Evolutionary conservation across 1,140 invertebrate genomes (phyloP).

Genomic region (Agrypnia vestita): DNA sequence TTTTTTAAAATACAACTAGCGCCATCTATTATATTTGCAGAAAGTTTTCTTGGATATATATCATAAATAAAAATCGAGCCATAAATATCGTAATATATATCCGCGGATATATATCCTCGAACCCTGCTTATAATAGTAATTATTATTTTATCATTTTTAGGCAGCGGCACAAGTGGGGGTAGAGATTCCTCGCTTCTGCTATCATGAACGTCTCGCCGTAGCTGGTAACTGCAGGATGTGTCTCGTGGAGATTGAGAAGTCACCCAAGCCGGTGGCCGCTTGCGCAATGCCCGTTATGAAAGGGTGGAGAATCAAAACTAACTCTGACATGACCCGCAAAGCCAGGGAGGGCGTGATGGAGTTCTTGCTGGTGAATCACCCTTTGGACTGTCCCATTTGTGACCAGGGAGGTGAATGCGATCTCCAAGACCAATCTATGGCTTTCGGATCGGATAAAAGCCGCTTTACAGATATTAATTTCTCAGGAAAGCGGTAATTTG

Average conservation of each 20-base stretch:
- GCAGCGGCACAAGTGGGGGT: slow-evolving; percentile 96
- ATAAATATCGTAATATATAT: no score
- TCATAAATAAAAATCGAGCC: no score
- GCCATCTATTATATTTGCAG: no score
- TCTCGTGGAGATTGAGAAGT: slow-evolving; percentile 98
- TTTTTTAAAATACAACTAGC: no score
- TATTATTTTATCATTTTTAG: slow-evolving; percentile 66
- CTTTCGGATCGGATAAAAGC: slow-evolving; percentile 97
- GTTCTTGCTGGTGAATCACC: slow-evolving; percentile 98
- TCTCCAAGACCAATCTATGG: slow-evolving; percentile 98
- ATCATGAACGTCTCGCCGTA: slow-evolving; percentile 97
- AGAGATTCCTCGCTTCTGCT: slow-evolving; percentile 99
- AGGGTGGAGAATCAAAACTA: slow-evolving; percentile 95
- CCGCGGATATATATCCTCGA: no score
- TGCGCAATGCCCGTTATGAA: slow-evolving; percentile 99
- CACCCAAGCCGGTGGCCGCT: slow-evolving; percentile 95
- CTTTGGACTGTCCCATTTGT: slow-evolving; percentile 99
- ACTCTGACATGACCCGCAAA: slow-evolving; percentile 95
- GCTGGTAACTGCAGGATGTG: slow-evolving; percentile 99
- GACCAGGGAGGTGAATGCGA: slow-evolving; percentile 99
- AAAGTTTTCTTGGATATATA: no score
- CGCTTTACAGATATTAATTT: slow-evolving; percentile 95
- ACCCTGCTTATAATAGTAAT: no score
- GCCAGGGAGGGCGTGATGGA: slow-evolving; percentile 99
- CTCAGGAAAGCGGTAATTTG: slow-evolving; percentile 88